Conservation (phyloP, 2,113 vertebrate species). For the Corydoras sp. region DNA sequence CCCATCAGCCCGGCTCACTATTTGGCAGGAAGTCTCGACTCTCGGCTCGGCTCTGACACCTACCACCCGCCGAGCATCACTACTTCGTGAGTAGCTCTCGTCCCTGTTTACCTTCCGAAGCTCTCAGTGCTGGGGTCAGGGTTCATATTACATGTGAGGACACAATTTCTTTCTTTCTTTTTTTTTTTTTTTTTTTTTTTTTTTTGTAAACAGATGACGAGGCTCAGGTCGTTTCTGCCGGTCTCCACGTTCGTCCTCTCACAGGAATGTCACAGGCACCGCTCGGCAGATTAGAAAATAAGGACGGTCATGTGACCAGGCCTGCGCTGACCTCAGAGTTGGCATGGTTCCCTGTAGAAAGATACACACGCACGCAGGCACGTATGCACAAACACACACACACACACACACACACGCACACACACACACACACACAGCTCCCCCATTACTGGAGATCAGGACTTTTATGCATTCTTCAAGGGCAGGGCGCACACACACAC, state of each 20-base stretch:
- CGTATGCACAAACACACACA: constrained; percentile 2
- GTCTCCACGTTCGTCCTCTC: constrained; percentile 43
- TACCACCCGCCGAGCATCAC: constrained; percentile 50
- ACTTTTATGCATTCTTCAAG: constrained; percentile 36
- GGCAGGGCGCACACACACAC: constrained; percentile 27
- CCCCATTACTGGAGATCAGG: constrained; percentile 36
- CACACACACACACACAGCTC: constrained; percentile 20
- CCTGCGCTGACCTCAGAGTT: constrained; percentile 43
- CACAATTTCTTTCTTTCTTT: neutral
- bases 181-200: too few species aligned
- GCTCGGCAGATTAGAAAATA: constrained; percentile 40
- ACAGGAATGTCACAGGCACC: constrained; percentile 43
- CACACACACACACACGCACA: constrained; percentile 21
- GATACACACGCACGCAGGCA: constrained; percentile 10
- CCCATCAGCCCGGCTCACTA: constrained; percentile 65
- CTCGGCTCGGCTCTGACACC: constrained; percentile 59
- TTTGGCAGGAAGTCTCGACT: constrained; percentile 70
- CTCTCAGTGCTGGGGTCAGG: neutral
- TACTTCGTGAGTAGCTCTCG: constrained; percentile 22
- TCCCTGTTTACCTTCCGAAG: neutral
- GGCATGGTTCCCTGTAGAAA: constrained; percentile 40
- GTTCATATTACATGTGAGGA: neutral
- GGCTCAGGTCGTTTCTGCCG: constrained; percentile 16
- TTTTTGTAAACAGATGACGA: neutral
- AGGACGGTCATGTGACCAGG: constrained; percentile 47